Base-by-base conservation (phyloP, 1,140 invertebrate genomes). In the Drosophila takahashii region DNA sequence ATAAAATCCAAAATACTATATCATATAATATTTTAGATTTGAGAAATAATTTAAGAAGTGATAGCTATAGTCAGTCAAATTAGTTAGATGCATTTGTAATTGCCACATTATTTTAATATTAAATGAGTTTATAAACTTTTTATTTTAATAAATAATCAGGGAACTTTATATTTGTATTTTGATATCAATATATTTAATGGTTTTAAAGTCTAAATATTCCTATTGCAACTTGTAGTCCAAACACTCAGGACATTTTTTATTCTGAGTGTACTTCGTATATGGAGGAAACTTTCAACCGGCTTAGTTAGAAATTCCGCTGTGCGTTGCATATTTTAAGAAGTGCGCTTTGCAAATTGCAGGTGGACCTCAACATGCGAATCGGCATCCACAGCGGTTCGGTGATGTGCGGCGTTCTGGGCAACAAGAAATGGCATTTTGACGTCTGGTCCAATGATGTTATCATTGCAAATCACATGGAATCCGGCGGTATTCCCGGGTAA, bases 371-470 rank as follows among this genome's bases (percentile, higher is more conserved):
- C 92, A 99, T 99, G 98, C 94, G 98, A 66, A 98, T 99, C 87
- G 98, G 98, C 37, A 98, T 99, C 61, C 98, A 99, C 93, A 98
- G 97, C 64, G 98, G 98, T 1, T 97, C 96, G 0, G 98, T 99
- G 32, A 94, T 98, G 45, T 99, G 98, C 92, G 98, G 98, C 5
- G 97, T 99, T 37, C 94, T 99, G 11, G 98, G 98, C 1, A 95
- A 98, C 27, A 94, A 96, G 77, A 98, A 98, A 92, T 99, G 98
- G 97, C 98, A 99, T 92, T 99, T 99, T 93, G 98, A 99, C 92
- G 97, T 99, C 4, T 99, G 98, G 98, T 98, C 97, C 9, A 97
- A 98, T 93, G 98, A 99, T 93, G 98, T 99, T 78, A 98, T 97
- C 7, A 93, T 99, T 58, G 98, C 98, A n/a, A 99, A 99, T 93